Base-by-base conservation (phyloP, 35 echinoderm and acorn worm genomes). In the Anneissia japonica region DNA sequence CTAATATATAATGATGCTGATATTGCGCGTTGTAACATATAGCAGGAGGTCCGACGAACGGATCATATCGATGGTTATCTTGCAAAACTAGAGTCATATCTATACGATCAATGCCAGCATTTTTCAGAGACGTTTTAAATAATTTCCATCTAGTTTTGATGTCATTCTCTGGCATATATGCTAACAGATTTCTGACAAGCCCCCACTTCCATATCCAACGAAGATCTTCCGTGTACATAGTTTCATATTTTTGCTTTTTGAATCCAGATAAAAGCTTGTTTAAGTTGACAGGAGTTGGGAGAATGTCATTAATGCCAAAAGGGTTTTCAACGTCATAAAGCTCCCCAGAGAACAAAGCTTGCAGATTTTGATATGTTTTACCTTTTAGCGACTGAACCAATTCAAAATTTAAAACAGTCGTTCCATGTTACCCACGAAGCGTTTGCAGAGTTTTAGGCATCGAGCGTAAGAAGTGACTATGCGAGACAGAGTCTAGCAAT, bases 191-290 rank as follows among this genome's bases (percentile, higher is more conserved):
- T 38, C 90, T 92, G 12, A 84, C 91, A 34, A 97, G 41, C 1
- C 94, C 94, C 94, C 94, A 97, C 73, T 97, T 88, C 95, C 88
- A 93, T 26, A 46, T 85, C 91, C 88, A 93, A 36, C 95, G 93
- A 3, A 93, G 77, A 81, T 97, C 95, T 55, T 97, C 91, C 30
- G 78, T 85, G 84, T 89, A 93, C 41, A 88, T 51, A 13, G 88
- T 93, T 40, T 88, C 74, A 85, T 92, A 97, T 0, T 91, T 91
- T 14, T 74, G 36, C 16, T 85, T 72, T 46, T 97, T 97, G n/a
- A 88, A 88, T n/a, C 74, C 37, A 0, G 83, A 46, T 0, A 97
- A 76, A 37, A 97, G 40, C 1, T 46, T 37, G 43, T 43, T 46
- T n/a, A 74, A 82, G 17, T 78, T 38, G 17, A 93, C 31, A 31